Conservation (phyloP, 2,797 vertebrate genomes). For the Lerista edwardsae region DNA sequence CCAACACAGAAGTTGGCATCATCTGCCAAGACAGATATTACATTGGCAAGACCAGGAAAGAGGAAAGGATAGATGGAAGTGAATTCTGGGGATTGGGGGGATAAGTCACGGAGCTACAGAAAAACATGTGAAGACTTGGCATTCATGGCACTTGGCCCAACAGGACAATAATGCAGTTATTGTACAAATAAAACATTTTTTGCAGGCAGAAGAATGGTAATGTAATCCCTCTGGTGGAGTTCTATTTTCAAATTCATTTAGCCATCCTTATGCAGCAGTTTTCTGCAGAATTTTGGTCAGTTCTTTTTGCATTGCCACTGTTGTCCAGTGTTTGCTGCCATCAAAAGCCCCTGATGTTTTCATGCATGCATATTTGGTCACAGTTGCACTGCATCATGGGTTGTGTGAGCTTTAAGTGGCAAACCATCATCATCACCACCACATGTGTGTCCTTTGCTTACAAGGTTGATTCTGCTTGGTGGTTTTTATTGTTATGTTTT, state of each 20-base stretch:
- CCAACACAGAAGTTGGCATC: not conserved
- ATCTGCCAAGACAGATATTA: not conserved
- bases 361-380: not conserved
- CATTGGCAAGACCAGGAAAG: not conserved
- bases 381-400: not conserved
- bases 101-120: too few species aligned
- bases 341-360: slow-evolving; percentile 1
- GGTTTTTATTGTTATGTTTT: not conserved
- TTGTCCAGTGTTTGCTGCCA: not conserved
- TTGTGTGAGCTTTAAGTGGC: not conserved
- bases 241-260: not conserved
- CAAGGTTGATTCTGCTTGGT: not conserved
- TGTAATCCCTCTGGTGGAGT: not conserved
- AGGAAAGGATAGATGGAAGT: not conserved
- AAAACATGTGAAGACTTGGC: not conserved
- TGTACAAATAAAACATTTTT: not conserved
- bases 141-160: not conserved
- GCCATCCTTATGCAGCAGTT: not conserved
- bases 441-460: not conserved
- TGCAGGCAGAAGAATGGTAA: not conserved
- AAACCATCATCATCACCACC: not conserved
- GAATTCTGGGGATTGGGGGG: not conserved
- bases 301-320: not conserved
- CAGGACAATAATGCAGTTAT: not conserved
- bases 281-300: not conserved